A percentile compares a stretch with the other conserved stretches of the same genome.
Conservation (phyloP, 2,888 invertebrate species). For the Lapara coniferarum region DNA sequence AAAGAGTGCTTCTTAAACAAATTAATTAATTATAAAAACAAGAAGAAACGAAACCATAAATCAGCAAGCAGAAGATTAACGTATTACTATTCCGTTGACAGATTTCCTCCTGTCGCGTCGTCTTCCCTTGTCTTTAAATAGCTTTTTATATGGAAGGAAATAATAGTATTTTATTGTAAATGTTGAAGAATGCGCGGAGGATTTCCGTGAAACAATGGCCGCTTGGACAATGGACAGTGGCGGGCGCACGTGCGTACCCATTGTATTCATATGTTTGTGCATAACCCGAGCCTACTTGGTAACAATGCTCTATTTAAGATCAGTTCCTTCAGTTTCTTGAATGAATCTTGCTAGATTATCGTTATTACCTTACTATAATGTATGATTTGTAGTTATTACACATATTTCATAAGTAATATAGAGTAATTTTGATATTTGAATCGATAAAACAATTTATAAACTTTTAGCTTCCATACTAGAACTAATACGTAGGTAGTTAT, state of each 20-base stretch:
- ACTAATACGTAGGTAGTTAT: too few relatives aligned
- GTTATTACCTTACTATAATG: neutral
- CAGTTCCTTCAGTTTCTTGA: neutral
- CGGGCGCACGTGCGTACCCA: conserved; percentile 73
- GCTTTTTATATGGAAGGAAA: conserved; percentile 25
- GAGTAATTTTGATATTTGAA: too few relatives aligned
- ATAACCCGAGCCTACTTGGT: conserved; percentile 36
- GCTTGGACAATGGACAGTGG: conserved; percentile 66
- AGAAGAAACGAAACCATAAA: neutral
- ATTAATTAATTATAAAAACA: neutral
- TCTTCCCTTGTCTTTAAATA: conserved; percentile 23
- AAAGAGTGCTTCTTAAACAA: too few relatives aligned
- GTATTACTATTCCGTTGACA: conserved; percentile 14
- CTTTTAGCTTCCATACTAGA: too few relatives aligned
- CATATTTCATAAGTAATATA: too few relatives aligned
- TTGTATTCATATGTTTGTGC: conserved; percentile 68
- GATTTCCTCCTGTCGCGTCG: conserved; percentile 17
- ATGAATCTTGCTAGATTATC: neutral
- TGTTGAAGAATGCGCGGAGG: conserved; percentile 70
- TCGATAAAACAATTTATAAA: too few relatives aligned
- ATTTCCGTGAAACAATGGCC: conserved; percentile 77
- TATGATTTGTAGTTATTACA: too few relatives aligned
- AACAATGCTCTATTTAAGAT: conserved; percentile 6
- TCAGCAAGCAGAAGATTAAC: neutral
- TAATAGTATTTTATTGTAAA: conserved; percentile 50